These are phyloP conservation scores for Pherbina coryleti DNA, from an alignment of 2,888 invertebrate species.

Conservation along the genomic window DNA sequence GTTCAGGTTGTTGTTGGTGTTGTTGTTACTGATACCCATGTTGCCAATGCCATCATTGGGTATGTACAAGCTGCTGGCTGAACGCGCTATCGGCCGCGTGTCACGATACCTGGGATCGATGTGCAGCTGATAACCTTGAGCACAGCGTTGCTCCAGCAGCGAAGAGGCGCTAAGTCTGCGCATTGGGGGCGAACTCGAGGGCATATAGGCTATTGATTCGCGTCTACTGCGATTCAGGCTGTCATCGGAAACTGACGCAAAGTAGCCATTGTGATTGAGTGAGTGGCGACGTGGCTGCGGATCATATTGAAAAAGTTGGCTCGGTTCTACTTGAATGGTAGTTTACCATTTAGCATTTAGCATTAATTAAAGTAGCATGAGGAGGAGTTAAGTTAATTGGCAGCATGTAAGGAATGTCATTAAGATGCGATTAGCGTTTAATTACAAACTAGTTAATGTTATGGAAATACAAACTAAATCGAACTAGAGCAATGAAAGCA, in stretches of 20 bases:
- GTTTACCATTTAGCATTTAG: neutral
- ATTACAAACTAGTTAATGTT: neutral
- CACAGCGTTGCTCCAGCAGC: slow-evolving; percentile 65
- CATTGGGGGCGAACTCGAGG: slow-evolving; percentile 58
- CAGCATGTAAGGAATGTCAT: slow-evolving; percentile 57
- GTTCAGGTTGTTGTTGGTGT: slow-evolving; percentile 20
- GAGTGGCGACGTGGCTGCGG: slow-evolving; percentile 53
- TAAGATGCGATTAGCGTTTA: slow-evolving; percentile 38
- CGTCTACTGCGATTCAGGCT: slow-evolving; percentile 64
- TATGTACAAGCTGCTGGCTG: slow-evolving; percentile 63
- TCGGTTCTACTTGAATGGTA: slow-evolving; percentile 45
- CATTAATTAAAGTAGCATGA: slow-evolving; percentile 39
- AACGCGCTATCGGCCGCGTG: slow-evolving; percentile 66
- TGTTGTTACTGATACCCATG: slow-evolving; percentile 10
- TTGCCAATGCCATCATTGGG: slow-evolving; percentile 48
- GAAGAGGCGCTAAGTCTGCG: slow-evolving; percentile 66
- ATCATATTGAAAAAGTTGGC: slow-evolving; percentile 33
- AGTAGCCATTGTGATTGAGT: slow-evolving; percentile 56
- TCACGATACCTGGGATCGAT: slow-evolving; percentile 69
- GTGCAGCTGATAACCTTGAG: slow-evolving; percentile 65
- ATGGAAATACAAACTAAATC: slow-evolving; percentile 7
- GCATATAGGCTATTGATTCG: slow-evolving; percentile 57
- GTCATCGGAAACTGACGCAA: slow-evolving; percentile 67
- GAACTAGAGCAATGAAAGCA: neutral
- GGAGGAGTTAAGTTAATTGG: slow-evolving; percentile 42